Evolutionary conservation across 2,797 vertebrate genomes (phyloP).

Genomic region (Darevskia nairensis): DNA sequence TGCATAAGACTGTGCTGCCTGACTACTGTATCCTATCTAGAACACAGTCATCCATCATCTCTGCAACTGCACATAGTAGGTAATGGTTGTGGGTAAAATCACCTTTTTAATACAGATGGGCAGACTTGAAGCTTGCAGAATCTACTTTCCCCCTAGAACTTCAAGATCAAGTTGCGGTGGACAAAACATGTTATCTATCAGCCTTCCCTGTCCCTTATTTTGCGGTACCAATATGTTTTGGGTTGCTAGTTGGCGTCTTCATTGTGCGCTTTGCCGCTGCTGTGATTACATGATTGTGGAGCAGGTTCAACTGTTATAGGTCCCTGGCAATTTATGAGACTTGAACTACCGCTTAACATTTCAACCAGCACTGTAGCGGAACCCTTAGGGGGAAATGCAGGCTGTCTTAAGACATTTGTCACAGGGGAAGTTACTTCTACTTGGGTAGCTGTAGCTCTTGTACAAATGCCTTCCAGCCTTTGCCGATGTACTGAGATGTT

Average conservation of each 20-base stretch:
- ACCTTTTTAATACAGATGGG: neutral
- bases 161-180: too few relatives aligned
- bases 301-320: neutral
- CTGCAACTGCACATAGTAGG: neutral
- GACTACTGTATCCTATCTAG: too few relatives aligned
- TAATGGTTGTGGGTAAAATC: too few relatives aligned
- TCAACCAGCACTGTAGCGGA: neutral
- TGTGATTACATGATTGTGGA: neutral
- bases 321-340: neutral
- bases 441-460: slow-evolving; percentile 7
- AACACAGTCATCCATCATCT: too few relatives aligned
- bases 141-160: neutral
- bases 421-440: slow-evolving; percentile 10
- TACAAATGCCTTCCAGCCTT: neutral
- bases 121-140: neutral
- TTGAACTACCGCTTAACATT: slow-evolving; percentile 10
- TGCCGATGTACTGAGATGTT: neutral
- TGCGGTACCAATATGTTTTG: too few relatives aligned
- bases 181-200: too few relatives aligned
- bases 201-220: too few relatives aligned
- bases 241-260: neutral
- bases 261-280: neutral
- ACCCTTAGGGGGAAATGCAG: slow-evolving; percentile 1
- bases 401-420: slow-evolving; percentile 23
- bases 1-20: neutral